Evolutionary conservation across 1,140 invertebrate genomes (phyloP), one percentile per base, ranked within the genome.

Genomic region (Drosophila subpulchrella): DNA sequence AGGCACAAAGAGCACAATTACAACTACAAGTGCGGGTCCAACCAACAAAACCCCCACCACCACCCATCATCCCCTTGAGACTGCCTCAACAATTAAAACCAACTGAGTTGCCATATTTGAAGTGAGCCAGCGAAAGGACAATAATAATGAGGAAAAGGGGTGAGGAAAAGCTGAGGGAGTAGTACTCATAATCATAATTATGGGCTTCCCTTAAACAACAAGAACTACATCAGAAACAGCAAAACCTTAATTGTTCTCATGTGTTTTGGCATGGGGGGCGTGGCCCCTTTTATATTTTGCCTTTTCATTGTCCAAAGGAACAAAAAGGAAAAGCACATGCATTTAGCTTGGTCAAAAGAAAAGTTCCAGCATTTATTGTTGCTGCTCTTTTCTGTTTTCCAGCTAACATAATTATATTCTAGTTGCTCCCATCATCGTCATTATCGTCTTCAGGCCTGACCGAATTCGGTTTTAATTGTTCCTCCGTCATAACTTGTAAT

Each of bases 21-120:
- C 81, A 85, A 68, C 66, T 73, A 79, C 48, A 84, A 71, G 67
- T 71, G 50, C 50, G 39, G 51, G 44, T 17, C 32, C 41, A 5
- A 24, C 27, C 55, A 50, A 15, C 36, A n/a, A 48, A 8, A 47
- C 63, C 41, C 42, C 39, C 20, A 10, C 0, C 42, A 39, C 38
- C 36, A 11, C 13, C 24, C 30, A 50, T 41, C 41, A 6, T 48
- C 20, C 60, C 50, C 72, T 38, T 36, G 57, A 68, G 51, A 63
- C 44, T 63, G 47, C 41, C 62, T 62, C 71, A 85, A 83, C 81
- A 84, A 84, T 84, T 84, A 84, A 84, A 84, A 74, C 73, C 68
- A 85, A 84, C 81, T 59, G 81, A 84, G 81, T 84, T 84, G 81
- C 81, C 77, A 84, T 85, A 81, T 84, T 84, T 84, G 81, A 81